Evolutionary conservation across 2,888 invertebrate genomes (phyloP).

Genomic region (Aspidiotus destructor): DNA sequence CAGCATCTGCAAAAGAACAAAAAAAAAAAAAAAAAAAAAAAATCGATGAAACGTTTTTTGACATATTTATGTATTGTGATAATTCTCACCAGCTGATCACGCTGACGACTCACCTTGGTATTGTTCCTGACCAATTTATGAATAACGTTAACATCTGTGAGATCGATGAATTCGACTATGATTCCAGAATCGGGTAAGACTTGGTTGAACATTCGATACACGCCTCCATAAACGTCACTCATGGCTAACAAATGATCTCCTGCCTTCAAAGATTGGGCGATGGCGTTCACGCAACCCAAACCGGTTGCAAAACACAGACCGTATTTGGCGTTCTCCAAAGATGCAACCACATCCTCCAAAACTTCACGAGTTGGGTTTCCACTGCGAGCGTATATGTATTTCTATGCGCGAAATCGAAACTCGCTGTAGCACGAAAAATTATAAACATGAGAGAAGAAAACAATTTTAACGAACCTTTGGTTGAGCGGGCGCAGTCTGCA

Average conservation of each 20-base stretch:
- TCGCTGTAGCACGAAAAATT: neutral
- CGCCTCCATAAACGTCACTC: slow-evolving; percentile 93
- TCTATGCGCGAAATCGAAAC: slow-evolving; percentile 10
- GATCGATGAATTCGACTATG: slow-evolving; percentile 66
- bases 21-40: slow-evolving; percentile 3
- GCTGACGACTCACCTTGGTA: slow-evolving; percentile 61
- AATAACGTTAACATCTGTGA: slow-evolving; percentile 56
- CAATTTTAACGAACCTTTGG: slow-evolving; percentile 17
- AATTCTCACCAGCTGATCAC: neutral
- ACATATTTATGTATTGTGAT: neutral
- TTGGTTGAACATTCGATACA: slow-evolving; percentile 61
- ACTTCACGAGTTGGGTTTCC: slow-evolving; percentile 34
- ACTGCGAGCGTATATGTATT: slow-evolving; percentile 30
- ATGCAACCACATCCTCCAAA: slow-evolving; percentile 26
- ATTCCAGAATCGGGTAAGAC: slow-evolving; percentile 59
- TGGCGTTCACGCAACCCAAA: slow-evolving; percentile 20
- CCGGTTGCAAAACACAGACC: slow-evolving; percentile 31
- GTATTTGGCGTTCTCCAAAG: slow-evolving; percentile 28
- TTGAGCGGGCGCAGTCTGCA: slow-evolving; percentile 67
- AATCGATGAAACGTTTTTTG: neutral
- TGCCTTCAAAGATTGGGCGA: slow-evolving; percentile 23
- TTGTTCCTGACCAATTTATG: slow-evolving; percentile 63
- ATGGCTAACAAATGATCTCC: slow-evolving; percentile 42
- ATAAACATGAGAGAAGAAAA: neutral
- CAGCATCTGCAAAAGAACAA: slow-evolving; percentile 58